phyloP scores from a whole-genome alignment of 2,888 invertebrate genomes.

The Melipona bicolor region DNA sequence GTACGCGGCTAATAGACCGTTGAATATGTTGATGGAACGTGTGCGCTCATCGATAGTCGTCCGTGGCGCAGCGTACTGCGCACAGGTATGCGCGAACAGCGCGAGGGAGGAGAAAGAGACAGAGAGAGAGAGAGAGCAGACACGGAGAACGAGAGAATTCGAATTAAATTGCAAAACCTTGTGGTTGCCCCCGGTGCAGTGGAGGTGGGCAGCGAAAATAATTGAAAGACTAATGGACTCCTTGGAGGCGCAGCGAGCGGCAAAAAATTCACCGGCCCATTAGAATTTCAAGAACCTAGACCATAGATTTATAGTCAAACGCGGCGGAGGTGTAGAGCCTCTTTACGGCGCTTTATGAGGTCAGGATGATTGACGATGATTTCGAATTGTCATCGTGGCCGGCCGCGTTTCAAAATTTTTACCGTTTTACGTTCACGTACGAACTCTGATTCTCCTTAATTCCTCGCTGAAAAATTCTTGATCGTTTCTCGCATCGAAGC shows the following conservation, averaged over 20 bases:
- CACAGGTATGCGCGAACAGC: background rate
- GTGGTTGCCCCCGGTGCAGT: conserved; percentile 10
- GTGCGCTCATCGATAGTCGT: conserved; percentile 46
- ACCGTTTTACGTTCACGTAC: background rate
- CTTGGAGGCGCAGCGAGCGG: conserved; percentile 31
- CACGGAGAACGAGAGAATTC: conserved; percentile 25
- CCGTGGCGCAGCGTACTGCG: background rate
- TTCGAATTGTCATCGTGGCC: background rate
- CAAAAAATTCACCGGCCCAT: conserved; percentile 4
- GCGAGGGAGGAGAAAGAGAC: conserved; percentile 4
- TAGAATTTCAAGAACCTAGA: conserved; percentile 36
- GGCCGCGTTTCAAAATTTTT: background rate
- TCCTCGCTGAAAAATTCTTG: too few relatives aligned
- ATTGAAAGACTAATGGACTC: conserved; percentile 63
- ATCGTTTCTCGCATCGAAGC: too few relatives aligned
- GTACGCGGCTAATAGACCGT: conserved; percentile 67
- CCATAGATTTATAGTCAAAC: background rate
- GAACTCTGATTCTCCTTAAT: too few relatives aligned
- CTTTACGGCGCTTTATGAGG: background rate
- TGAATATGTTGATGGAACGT: conserved; percentile 73
- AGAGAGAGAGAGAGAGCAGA: background rate
- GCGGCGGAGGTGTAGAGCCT: background rate
- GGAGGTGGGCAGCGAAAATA: conserved; percentile 61
- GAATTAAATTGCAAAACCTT: conserved; percentile 70
- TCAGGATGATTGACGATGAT: background rate